Evolutionary conservation across 2,113 vertebrate genomes (phyloP).

Genomic region (Empidonax alnorum): DNA sequence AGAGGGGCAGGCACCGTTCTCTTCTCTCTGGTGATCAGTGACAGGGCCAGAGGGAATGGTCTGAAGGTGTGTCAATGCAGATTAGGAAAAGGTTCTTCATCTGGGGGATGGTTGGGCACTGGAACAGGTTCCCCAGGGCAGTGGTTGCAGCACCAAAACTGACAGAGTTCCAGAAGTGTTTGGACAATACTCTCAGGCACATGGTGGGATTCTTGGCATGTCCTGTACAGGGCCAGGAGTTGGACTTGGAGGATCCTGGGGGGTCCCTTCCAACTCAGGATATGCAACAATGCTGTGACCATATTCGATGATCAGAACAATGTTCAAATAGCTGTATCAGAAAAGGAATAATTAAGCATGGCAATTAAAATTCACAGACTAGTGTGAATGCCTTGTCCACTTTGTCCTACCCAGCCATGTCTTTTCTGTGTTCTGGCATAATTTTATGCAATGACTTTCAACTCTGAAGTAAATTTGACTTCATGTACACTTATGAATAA

Average conservation of each 20-base stretch:
- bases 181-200: background rate
- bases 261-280: accelerated
- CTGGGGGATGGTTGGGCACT: too few species aligned
- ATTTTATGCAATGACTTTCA: background rate
- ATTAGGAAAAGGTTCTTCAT: background rate
- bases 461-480: background rate
- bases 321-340: accelerated
- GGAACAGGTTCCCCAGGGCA: background rate
- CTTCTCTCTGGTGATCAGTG: background rate
- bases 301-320: background rate
- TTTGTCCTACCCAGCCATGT: accelerated
- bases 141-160: background rate
- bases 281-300: background rate
- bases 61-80: background rate
- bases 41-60: background rate
- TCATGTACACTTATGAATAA: background rate
- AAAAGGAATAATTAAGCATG: background rate
- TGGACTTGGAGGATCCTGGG: background rate
- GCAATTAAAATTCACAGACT: background rate
- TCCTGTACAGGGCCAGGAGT: background rate
- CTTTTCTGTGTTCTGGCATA: background rate
- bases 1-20: background rate
- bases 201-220: background rate
- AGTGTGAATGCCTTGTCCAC: background rate
- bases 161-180: background rate